Percentiles rank a stretch among this genome's conserved stretches.
Conservation (phyloP, 2,888 invertebrate species). For the Drosophila nr. fundita region DNA sequence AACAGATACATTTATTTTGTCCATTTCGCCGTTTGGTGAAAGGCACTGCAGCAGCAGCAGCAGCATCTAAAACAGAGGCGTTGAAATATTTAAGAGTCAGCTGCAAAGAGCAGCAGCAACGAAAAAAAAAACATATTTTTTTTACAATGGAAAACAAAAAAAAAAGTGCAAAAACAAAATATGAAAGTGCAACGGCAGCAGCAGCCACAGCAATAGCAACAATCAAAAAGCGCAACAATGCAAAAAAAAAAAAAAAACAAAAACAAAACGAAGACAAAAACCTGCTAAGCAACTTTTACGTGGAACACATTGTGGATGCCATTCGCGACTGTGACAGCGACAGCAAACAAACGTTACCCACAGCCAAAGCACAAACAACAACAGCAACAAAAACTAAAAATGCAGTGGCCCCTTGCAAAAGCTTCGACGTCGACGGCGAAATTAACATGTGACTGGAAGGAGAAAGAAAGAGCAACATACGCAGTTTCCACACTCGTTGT, state of each 20-base stretch:
- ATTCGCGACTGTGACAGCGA: constrained; percentile 34
- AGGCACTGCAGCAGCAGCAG: constrained; percentile 39
- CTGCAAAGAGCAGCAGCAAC: constrained; percentile 44
- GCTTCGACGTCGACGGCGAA: constrained; percentile 23
- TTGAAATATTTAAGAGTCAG: constrained; percentile 69
- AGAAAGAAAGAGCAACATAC: constrained; percentile 24
- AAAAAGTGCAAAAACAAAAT: constrained; percentile 51
- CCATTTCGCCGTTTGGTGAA: constrained; percentile 51
- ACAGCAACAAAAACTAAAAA: constrained; percentile 12
- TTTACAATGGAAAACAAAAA: constrained; percentile 43
- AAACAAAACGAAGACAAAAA: constrained; percentile 48
- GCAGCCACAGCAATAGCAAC: constrained; percentile 16
- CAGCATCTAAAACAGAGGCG: constrained; percentile 58
- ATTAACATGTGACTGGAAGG: constrained; percentile 33
- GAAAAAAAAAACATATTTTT: not conserved
- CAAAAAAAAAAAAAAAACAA: constrained; percentile 25
- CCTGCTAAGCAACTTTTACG: constrained; percentile 73
- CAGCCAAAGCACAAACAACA: constrained; percentile 31
- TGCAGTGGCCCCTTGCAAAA: constrained; percentile 50
- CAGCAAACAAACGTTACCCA: constrained; percentile 38
- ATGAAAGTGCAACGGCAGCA: constrained; percentile 69
- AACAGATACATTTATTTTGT: constrained; percentile 38
- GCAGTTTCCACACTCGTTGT: constrained; percentile 12
- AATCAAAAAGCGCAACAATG: constrained; percentile 30
- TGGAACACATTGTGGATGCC: constrained; percentile 70